Conservation (phyloP, 1,140 invertebrate species). For the Drosophila leontia region DNA sequence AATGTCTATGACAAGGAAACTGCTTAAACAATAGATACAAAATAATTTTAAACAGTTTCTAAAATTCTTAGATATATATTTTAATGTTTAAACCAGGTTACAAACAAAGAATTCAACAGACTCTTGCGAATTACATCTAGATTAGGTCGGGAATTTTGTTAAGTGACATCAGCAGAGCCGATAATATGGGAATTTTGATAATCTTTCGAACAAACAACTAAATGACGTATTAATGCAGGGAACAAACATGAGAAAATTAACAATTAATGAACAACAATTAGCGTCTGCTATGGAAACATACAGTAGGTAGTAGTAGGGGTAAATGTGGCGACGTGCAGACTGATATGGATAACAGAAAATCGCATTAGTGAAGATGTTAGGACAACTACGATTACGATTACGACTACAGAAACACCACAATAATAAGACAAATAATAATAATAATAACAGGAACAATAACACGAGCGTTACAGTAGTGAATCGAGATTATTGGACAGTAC, state of each 20-base stretch:
- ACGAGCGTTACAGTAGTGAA: conserved; percentile 25
- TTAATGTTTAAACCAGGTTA: conserved; percentile 8
- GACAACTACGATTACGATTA: conserved; percentile 19
- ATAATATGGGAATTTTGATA: conserved; percentile 25
- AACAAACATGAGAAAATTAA: conserved; percentile 30
- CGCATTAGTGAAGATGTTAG: conserved; percentile 37
- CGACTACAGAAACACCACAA: conserved; percentile 25
- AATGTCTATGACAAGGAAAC: conserved; percentile 15
- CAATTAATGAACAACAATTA: conserved; percentile 43
- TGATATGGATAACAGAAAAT: conserved; percentile 40
- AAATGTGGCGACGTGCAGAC: conserved; percentile 49
- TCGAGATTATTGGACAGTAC: conserved; percentile 27
- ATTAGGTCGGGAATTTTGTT: conserved; percentile 13
- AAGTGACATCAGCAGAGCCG: conserved; percentile 34
- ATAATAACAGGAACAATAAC: conserved; percentile 27
- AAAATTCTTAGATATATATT: conserved; percentile 2
- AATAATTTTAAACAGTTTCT: conserved; percentile 23
- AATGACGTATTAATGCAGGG: conserved; percentile 19
- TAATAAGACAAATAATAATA: conserved; percentile 9
- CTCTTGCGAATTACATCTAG: conserved; percentile 21
- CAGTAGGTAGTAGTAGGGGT: conserved; percentile 1
- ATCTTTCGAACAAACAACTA: conserved; percentile 23
- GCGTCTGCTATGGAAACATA: conserved; percentile 29
- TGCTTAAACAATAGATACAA: conserved; percentile 17
- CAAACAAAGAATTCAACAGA: conserved; percentile 4